A percentile compares a stretch with the other conserved stretches of the same genome.
Conservation (phyloP, 1,140 invertebrate species). For the Hestina assimilis region DNA sequence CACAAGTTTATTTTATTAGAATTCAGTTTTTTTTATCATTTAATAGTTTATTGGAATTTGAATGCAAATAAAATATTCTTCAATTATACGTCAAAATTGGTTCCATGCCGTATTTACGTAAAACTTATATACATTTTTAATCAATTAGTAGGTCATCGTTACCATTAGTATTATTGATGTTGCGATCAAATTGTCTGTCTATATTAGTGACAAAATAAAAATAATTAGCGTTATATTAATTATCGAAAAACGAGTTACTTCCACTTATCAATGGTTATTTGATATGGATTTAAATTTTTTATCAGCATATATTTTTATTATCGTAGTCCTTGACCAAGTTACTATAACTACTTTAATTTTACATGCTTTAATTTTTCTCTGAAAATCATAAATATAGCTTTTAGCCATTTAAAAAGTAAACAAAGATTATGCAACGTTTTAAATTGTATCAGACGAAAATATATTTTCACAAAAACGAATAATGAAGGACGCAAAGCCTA, state of each 20-base stretch:
- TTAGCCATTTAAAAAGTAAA: conserved; percentile 10
- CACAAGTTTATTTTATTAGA: conserved; percentile 30
- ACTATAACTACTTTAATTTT: background rate
- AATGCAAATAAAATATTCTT: too few relatives aligned
- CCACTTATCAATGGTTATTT: too few relatives aligned
- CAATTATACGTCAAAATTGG: background rate
- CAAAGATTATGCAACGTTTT: conserved; percentile 21
- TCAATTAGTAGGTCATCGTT: background rate
- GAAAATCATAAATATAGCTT: too few relatives aligned
- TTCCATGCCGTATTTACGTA: background rate
- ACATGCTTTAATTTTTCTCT: background rate
- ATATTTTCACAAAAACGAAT: conserved; percentile 50
- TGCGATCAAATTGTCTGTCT: conserved; percentile 2
- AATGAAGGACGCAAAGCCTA: conserved; percentile 51
- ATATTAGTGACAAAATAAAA: conserved; percentile 21
- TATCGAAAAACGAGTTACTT: too few relatives aligned
- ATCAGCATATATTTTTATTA: background rate
- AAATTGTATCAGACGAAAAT: conserved; percentile 44
- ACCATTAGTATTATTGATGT: background rate
- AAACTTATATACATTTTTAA: background rate
- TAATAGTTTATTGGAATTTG: too few relatives aligned
- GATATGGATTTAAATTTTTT: too few relatives aligned
- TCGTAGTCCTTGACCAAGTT: background rate
- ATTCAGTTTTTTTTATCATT: too few relatives aligned
- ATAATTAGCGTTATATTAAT: too few relatives aligned